Conservation (phyloP, 2,888 invertebrate species). For the Eilema depressum region DNA sequence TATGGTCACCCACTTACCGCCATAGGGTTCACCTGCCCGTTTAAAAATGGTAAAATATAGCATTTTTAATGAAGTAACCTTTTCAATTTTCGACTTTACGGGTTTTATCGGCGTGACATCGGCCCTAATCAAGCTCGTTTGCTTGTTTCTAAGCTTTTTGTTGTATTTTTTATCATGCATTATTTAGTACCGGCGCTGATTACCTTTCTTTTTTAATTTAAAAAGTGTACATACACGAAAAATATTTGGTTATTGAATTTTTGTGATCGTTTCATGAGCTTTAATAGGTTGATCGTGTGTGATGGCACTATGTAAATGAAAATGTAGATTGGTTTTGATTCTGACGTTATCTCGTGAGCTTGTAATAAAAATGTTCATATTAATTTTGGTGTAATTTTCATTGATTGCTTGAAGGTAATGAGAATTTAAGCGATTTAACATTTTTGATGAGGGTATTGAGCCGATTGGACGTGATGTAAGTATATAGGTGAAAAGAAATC, state of each 20-base stretch:
- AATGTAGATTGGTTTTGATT: conserved; percentile 33
- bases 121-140: conserved; percentile 80
- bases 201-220: conserved; percentile 78
- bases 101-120: conserved; percentile 86
- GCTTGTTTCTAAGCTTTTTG: conserved; percentile 67
- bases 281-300: conserved; percentile 45
- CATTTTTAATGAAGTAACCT: conserved; percentile 84
- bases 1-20: conserved; percentile 69
- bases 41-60: conserved; percentile 85
- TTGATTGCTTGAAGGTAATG: conserved; percentile 38
- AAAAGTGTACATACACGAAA: conserved; percentile 56
- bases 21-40: conserved; percentile 81
- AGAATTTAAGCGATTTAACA: conserved; percentile 1
- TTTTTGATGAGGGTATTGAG: conserved; percentile 1
- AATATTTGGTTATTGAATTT: conserved; percentile 74
- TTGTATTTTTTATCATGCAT: conserved; percentile 58
- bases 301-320: conserved; percentile 37
- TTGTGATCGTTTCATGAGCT: conserved; percentile 63
- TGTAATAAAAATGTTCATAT: conserved; percentile 42
- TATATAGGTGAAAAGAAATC: neutral
- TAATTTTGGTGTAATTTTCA: conserved; percentile 39
- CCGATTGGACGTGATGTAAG: neutral
- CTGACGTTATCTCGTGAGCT: conserved; percentile 29
- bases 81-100: conserved; percentile 85
- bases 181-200: conserved; percentile 71